Evolutionary conservation across 2,797 vertebrate genomes (phyloP).

Genomic region (Onychomys arenicola): DNA sequence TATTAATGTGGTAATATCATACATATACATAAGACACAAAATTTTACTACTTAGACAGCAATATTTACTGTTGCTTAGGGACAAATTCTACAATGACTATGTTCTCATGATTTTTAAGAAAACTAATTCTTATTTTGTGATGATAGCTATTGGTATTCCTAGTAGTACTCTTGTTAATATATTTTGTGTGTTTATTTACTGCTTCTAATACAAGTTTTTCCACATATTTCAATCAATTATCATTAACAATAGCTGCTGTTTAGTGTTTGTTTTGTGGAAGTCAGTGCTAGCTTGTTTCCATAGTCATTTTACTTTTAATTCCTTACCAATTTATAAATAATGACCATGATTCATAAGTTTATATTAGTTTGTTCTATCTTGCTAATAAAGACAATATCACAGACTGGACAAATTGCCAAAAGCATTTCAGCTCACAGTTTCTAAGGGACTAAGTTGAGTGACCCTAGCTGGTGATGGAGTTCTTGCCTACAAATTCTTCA

Average conservation of each 20-base stretch:
- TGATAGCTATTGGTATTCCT: neutral
- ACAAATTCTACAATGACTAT: neutral
- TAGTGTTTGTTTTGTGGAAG: neutral
- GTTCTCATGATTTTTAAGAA: neutral
- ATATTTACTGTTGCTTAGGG: neutral
- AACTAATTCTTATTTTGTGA: neutral
- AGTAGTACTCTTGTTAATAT: neutral
- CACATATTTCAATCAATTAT: neutral
- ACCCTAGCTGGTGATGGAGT: neutral
- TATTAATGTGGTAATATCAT: neutral
- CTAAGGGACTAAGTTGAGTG: neutral
- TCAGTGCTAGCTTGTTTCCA: neutral
- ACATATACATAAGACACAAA: neutral
- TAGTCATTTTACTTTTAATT: neutral
- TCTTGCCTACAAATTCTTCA: neutral
- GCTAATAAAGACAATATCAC: neutral
- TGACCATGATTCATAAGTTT: neutral
- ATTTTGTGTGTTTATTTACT: neutral
- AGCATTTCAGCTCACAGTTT: neutral
- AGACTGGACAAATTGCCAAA: neutral
- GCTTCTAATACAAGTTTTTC: neutral
- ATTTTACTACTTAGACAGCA: neutral
- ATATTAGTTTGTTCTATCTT: neutral
- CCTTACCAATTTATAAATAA: neutral
- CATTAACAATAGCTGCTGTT: neutral